Evolutionary conservation across 2,797 vertebrate genomes (phyloP).

Genomic region (Aulostomus chinensis): DNA sequence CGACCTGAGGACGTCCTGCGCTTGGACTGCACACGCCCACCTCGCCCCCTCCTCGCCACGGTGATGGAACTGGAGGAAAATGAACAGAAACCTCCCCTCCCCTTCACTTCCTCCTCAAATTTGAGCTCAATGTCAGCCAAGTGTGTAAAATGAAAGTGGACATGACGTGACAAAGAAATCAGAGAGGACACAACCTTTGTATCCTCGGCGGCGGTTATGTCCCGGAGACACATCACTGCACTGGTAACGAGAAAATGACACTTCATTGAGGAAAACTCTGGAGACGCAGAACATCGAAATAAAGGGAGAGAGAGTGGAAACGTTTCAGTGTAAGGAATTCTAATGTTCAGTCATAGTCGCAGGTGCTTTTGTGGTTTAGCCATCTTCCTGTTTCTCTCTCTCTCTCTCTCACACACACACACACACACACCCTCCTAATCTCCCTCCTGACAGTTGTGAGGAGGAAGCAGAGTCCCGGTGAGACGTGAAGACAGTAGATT

Average conservation of each 20-base stretch:
- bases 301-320: too few species aligned
- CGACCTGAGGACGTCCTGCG: too few species aligned
- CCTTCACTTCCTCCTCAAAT: too few species aligned
- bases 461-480: conserved; percentile 14
- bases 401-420: conserved; percentile 3
- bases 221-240: conserved; percentile 21
- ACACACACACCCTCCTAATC: conserved; percentile 26
- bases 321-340: too few species aligned
- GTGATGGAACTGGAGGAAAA: too few species aligned
- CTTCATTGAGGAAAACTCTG: conserved; percentile 15
- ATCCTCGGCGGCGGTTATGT: conserved; percentile 7
- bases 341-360: not conserved
- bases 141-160: conserved; percentile 21
- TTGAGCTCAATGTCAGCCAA: not conserved
- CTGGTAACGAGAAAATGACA: conserved; percentile 20
- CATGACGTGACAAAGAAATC: conserved; percentile 6
- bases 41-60: too few species aligned
- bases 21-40: too few species aligned
- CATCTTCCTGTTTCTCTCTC: not conserved
- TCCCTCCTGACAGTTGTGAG: conserved; percentile 27
- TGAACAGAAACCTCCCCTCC: not conserved
- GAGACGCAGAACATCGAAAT: too few species aligned
- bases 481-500: conserved; percentile 32
- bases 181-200: conserved; percentile 25
- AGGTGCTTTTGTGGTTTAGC: conserved; percentile 8